Evolutionary conservation across 2,113 vertebrate genomes (phyloP).

Genomic region (Phylloscopus trochiloides): DNA sequence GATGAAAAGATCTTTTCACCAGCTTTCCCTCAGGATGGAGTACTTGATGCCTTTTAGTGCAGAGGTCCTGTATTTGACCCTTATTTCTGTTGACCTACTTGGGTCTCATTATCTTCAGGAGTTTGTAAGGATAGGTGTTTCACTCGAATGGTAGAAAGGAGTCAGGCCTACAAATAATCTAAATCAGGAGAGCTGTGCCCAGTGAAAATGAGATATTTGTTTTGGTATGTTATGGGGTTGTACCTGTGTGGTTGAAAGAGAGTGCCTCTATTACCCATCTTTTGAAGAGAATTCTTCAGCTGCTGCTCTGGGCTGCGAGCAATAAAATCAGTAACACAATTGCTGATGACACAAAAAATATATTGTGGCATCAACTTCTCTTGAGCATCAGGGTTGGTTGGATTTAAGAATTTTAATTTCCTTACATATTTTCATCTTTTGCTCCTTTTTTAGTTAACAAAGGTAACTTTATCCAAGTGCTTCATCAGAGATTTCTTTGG

Average conservation of each 20-base stretch:
- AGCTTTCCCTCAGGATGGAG: not conserved
- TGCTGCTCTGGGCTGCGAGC: not conserved
- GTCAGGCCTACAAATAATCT: not conserved
- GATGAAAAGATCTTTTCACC: not conserved
- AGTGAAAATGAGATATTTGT: not conserved
- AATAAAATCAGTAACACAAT: not conserved
- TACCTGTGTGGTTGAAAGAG: not conserved
- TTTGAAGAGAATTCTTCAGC: not conserved
- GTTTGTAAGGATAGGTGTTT: not conserved
- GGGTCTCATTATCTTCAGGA: not conserved
- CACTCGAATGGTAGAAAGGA: not conserved
- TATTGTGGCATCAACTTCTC: not conserved
- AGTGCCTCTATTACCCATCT: fast-evolving
- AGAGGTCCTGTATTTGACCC: not conserved
- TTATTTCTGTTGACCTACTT: not conserved
- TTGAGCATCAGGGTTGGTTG: not conserved
- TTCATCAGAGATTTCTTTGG: not conserved
- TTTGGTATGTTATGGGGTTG: not conserved
- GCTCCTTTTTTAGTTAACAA: not conserved
- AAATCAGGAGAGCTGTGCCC: not conserved
- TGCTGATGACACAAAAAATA: not conserved
- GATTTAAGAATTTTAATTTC: not conserved
- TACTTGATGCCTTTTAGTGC: not conserved
- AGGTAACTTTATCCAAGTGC: not conserved
- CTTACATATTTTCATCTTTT: not conserved